Base-by-base conservation (phyloP, 2,888 invertebrate genomes). In the Fragum sueziense region DNA sequence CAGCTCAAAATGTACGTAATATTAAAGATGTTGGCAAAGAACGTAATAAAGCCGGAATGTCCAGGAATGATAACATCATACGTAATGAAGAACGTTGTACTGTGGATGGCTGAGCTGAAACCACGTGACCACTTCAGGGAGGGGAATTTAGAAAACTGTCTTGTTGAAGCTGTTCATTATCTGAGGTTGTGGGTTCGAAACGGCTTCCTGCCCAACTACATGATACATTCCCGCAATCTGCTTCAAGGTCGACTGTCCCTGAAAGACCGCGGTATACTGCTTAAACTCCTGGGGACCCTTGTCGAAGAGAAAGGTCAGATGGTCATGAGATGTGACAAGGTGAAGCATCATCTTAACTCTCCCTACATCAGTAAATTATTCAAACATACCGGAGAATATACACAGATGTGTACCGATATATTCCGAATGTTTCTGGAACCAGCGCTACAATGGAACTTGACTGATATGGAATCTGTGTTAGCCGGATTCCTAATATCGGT, bases 81-180 rank as follows among this genome's bases (percentile, higher is more conserved):
- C 33, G 61, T 61, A 3, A 61, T 61, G 31, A 61, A 33, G 61
- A 61, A 61, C 20, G 33, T 61, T 4, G 61, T 61, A n/a, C 33
- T 61, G 33, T 61, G 61, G 61, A 61, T 61, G 61, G 61, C 61
- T 1, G 61, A 61, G 33, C 29, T 61, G 2, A 61, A 61, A 27
- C 33, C 61, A 6, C 4, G n/a, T 17, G 4, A 31, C 14, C 27
- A 61, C 27, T 61, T 61, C n/a, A 61, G 25, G n/a, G 61, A 61
- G 33, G 61, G 33, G 1, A 29, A 33, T 33, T 27, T 61, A 6
- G 61, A 61, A 61, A 3, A 61, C 29, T 61, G 61, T 27, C 61
- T 61, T 20, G 20, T 61, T 14, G 61, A 61, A 33, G n/a, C 61
- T 20, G 61, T 61, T 2, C 61, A 61, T 33, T 61, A 33, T 33